Evolutionary conservation across 2,797 vertebrate genomes (phyloP).

Genomic region (Helicolenus hilgendorfi): DNA sequence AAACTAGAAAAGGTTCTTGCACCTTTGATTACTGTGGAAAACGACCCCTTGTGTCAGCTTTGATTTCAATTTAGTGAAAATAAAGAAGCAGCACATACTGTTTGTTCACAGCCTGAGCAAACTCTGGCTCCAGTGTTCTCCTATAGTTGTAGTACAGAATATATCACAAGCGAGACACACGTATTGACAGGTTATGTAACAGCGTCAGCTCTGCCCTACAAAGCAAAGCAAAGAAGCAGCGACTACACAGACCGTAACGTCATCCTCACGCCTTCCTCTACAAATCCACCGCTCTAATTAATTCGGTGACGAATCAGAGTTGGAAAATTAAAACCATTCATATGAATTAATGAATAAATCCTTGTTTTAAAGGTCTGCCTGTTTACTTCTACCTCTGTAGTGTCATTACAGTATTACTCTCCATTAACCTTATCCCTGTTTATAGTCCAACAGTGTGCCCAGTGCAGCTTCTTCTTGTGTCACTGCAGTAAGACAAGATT

Average conservation of each 20-base stretch:
- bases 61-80: not conserved
- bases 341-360: conserved; percentile 37
- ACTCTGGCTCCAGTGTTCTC: not conserved
- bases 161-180: not conserved
- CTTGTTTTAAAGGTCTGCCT: conserved; percentile 21
- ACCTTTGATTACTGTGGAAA: not conserved
- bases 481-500: conserved; percentile 63
- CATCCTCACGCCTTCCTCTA: not conserved
- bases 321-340: conserved; percentile 52
- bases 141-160: not conserved
- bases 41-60: not conserved
- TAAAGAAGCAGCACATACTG: not conserved
- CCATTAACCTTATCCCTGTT: conserved; percentile 64
- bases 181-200: conserved; percentile 66
- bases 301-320: conserved; percentile 18
- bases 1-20: not conserved
- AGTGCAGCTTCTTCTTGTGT: conserved; percentile 34
- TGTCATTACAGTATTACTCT: conserved; percentile 51
- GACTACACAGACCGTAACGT: not conserved
- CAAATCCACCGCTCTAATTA: conserved; percentile 2
- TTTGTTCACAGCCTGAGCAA: not conserved
- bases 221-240: not conserved
- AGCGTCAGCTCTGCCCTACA: conserved; percentile 3
- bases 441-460: conserved; percentile 29
- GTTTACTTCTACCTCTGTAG: conserved; percentile 6